Evolutionary conservation across 2,888 invertebrate species (phyloP).

Genomic region (Sphinx pinastri): DNA sequence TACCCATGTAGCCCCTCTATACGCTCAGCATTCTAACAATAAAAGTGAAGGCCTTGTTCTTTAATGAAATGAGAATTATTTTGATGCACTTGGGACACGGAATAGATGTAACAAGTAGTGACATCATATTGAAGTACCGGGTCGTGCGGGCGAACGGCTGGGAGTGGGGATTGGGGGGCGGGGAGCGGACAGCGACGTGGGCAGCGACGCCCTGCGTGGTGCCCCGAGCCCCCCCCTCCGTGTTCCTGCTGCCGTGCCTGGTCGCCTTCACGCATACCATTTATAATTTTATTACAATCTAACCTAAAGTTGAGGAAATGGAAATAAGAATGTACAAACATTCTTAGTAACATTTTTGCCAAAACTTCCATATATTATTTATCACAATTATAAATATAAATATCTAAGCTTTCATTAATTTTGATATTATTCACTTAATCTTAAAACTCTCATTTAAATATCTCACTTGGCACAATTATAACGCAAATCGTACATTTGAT

Average conservation of each 20-base stretch:
- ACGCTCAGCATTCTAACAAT: constrained; percentile 41
- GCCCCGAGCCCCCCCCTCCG: no score
- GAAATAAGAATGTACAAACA: constrained; percentile 68
- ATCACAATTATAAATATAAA: constrained; percentile 82
- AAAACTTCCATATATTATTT: constrained; percentile 82
- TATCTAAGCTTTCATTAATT: constrained; percentile 78
- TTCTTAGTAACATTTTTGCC: constrained; percentile 68
- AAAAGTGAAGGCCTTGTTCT: constrained; percentile 27
- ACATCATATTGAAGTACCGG: constrained; percentile 40
- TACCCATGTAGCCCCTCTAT: constrained; percentile 36
- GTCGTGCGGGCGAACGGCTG: constrained; percentile 31
- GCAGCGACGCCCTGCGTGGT: constrained; percentile 14
- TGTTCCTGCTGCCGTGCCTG: constrained; percentile 24
- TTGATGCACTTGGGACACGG: constrained; percentile 59
- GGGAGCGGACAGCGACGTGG: constrained; percentile 26
- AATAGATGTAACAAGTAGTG: constrained; percentile 38
- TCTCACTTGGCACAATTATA: constrained; percentile 83
- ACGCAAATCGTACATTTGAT: constrained; percentile 77
- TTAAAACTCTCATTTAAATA: constrained; percentile 79
- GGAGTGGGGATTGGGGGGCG: constrained; percentile 27
- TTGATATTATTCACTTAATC: constrained; percentile 82
- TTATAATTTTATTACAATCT: constrained; percentile 55
- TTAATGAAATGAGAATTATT: constrained; percentile 62
- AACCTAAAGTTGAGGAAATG: constrained; percentile 65
- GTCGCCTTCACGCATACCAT: constrained; percentile 40